Conservation (phyloP, 2,113 vertebrate genomes). For the Sapajus apella region DNA sequence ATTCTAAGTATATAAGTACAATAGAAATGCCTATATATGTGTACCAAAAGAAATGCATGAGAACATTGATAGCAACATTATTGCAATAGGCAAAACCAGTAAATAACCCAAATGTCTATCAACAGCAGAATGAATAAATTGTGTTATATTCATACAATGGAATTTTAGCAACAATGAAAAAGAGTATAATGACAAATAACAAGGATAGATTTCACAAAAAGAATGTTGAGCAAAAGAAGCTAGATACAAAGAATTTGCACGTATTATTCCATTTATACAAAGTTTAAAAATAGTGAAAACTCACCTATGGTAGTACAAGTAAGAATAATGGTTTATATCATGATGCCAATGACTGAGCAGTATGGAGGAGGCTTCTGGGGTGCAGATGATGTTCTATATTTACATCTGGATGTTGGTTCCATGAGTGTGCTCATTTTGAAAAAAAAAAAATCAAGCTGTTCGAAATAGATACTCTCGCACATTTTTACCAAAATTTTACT, state of each 20-base stretch:
- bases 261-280: background rate
- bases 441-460: background rate
- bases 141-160: background rate
- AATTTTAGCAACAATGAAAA: background rate
- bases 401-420: background rate
- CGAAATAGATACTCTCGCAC: background rate
- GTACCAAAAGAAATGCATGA: background rate
- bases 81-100: background rate
- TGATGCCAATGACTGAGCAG: background rate
- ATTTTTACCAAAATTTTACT: background rate
- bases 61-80: background rate
- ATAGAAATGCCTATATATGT: background rate
- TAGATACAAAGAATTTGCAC: background rate
- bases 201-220: background rate
- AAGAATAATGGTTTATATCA: background rate
- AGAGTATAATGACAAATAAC: background rate
- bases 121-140: background rate
- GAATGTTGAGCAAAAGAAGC: background rate
- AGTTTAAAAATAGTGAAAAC: background rate
- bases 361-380: background rate
- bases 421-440: background rate
- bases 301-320: background rate
- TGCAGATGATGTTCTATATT: background rate
- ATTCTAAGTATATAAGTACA: background rate
- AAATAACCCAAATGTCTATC: background rate